Evolutionary conservation across 2,797 vertebrate species (phyloP), one percentile per base, ranked within the genome.

Genomic region (Diplodus puntazzo): DNA sequence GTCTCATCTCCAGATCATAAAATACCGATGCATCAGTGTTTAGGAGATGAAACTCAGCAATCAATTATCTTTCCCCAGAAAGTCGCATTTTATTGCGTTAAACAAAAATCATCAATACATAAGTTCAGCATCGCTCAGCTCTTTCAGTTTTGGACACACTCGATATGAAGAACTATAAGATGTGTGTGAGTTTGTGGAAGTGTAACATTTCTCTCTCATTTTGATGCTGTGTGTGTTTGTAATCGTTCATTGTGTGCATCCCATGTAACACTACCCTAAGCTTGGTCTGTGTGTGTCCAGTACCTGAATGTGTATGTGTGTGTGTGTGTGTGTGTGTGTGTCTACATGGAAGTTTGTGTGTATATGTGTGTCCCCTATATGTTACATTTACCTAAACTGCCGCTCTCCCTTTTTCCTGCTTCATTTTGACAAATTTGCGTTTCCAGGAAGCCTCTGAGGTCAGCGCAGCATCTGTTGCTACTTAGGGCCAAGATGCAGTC

Each of bases 391-490:
- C 96, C 95, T 96, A 95, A 96, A 94, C 90, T 92, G 85, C 80
- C 72, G 87, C 80, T 88, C 86, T 84, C 83, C 88, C 88, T 82
- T 92, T 95, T 88, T 92, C 82, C 95, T 95, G 95, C 96, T 95
- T 94, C 95, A 96, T 96, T 97, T 97, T 97, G 97, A 97, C 96
- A 97, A 97, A 97, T 97, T 96, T 93, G 92, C 87, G 92, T 97
- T 97, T 97, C 95, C 97, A 97, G 97, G 96, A 97, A 97, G 97
- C 94, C 93, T 94, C 95, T 96, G 95, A 96, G 97, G 97, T 98
- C 97, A 97, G 92, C 79, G 79, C 93, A 88, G 96, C 97, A 98
- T 97, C 97, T 97, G 97, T 97, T 97, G 96, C 92, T 97, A 94
- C 95, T 97, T 98, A 97, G 91, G 93, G 92, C 82, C 92, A 92